Percentiles rank a stretch among this genome's conserved stretches.
phyloP scores from a whole-genome alignment of 2,113 vertebrate genomes.

The Gorsachius goisagi region DNA sequence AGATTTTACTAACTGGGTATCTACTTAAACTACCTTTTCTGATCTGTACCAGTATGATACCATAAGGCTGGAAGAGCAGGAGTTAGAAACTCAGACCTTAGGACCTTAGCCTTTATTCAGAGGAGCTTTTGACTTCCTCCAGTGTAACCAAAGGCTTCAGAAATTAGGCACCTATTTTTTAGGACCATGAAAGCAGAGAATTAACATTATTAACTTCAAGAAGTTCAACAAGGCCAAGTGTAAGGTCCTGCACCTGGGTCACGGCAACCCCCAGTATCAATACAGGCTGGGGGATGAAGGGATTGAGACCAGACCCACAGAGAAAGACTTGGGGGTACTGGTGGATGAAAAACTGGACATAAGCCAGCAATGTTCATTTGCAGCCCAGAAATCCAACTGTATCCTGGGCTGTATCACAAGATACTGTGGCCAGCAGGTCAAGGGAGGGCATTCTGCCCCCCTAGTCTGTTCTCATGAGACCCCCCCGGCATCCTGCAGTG shows the following conservation, averaged over 20 bases:
- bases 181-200: background rate
- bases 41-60: background rate
- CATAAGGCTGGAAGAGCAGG: background rate
- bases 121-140: background rate
- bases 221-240: background rate
- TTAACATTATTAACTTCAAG: background rate
- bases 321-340: background rate
- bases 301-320: background rate
- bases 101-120: background rate
- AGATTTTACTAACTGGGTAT: background rate
- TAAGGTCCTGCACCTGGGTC: background rate
- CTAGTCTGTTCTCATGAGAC: accelerated
- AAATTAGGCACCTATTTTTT: background rate
- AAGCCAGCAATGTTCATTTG: background rate
- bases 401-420: background rate
- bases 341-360: background rate
- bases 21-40: background rate
- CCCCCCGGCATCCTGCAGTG: accelerated
- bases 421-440: accelerated
- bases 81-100: background rate
- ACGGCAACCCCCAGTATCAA: background rate
- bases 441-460: background rate
- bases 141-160: background rate
- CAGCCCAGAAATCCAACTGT: accelerated
- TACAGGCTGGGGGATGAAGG: background rate